Conservation (phyloP, 2,888 invertebrate genomes). For the Xanthostigma xanthostigma region DNA sequence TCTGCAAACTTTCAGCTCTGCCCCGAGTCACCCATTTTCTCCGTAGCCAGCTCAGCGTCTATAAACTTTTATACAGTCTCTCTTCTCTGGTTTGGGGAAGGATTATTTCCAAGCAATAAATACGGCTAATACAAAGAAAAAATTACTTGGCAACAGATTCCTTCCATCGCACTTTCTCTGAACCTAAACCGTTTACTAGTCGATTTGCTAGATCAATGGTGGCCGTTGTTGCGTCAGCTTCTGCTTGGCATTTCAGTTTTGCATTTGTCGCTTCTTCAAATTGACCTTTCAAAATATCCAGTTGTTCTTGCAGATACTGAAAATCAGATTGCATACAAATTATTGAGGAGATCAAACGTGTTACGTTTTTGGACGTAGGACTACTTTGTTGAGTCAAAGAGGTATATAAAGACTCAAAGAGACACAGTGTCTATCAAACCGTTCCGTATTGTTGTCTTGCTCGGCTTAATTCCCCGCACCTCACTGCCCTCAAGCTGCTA, state of each 20-base stretch:
- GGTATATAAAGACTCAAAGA: too few species aligned
- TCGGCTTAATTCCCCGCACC: too few species aligned
- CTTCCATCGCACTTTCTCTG: constrained; percentile 77
- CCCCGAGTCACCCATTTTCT: too few species aligned
- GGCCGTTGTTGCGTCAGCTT: constrained; percentile 77
- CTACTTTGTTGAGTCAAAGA: neutral
- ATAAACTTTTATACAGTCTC: too few species aligned
- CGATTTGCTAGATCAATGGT: constrained; percentile 87
- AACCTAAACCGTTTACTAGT: constrained; percentile 80
- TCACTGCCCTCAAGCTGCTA: too few species aligned
- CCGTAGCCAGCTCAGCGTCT: too few species aligned
- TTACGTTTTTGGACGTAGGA: neutral
- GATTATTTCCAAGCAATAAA: too few species aligned
- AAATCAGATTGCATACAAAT: neutral
- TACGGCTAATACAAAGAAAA: neutral
- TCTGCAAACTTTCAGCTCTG: too few species aligned
- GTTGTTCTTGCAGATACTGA: constrained; percentile 59
- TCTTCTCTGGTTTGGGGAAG: too few species aligned
- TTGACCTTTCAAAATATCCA: constrained; percentile 59
- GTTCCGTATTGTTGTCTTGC: too few species aligned
- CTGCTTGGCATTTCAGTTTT: constrained; percentile 81
- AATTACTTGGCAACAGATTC: constrained; percentile 41
- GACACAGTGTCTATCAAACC: too few species aligned
- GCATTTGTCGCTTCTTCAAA: constrained; percentile 76
- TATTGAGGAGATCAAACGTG: neutral